Base-by-base conservation (phyloP, 2,113 vertebrate genomes). In the Albula glossodonta region DNA sequence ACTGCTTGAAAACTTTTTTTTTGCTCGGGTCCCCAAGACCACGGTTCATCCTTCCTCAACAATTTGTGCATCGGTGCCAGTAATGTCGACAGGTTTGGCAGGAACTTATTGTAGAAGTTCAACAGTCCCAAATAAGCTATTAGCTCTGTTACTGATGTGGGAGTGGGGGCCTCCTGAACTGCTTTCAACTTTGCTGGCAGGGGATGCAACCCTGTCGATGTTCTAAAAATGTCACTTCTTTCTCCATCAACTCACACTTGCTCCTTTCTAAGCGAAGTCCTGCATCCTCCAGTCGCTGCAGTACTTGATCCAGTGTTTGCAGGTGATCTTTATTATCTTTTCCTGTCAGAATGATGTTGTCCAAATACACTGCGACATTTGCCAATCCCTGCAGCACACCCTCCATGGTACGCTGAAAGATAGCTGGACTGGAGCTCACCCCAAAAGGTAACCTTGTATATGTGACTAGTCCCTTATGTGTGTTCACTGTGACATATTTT, bases 331-430 rank as follows among this genome's bases (percentile, higher is more conserved):
- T 9, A 1, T 87, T 84, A 84, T 51, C 63, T 1, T 2, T 6
- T n/a, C 86, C 84, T 77, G 84, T 86, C 9, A 87, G 31, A 5
- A 90, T 31, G 19, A 88, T 89, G n/a, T 91, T 49, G 51, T 89
- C 86, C 2, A 91, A 12, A 6, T 91, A 91, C 0, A 90, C 31
- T 0, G 83, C 77, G 0, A 87, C 60, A 19, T 90, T 74, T 51
- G 51, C 25, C 4, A 91, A 77, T 2, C 60, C 81, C 3, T 74
- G 49, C 1, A 89, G 9, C 13, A 91, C 25, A 8, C 51, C 51
- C 41, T 90, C 87, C 77, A 87, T 90, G 0, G 78, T 89, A 1
- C 63, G n/a, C 19, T 90, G 89, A 3, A 90, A 89, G 1, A 89
- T 90, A 0, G 84, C 89, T 80, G 87, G 89, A 31, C 83, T 87